A percentile compares a stretch with the other conserved stretches of the same genome.
These are phyloP conservation scores for Littorina saxatilis DNA, from an alignment of 1,140 invertebrate genomes.

Conservation along the genomic window DNA sequence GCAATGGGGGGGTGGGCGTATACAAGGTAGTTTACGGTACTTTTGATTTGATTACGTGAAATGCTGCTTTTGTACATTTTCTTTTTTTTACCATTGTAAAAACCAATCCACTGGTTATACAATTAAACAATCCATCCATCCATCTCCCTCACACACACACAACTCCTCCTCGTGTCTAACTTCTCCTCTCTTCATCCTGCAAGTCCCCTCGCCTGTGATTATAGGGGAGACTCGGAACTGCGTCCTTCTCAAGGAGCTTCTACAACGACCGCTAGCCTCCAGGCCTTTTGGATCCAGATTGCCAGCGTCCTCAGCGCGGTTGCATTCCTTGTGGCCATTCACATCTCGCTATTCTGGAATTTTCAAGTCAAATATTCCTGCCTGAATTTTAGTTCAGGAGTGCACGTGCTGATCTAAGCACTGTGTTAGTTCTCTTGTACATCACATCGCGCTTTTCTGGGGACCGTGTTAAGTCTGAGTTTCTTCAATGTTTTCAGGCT, in stretches of 20 bases:
- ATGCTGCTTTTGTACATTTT: too few relatives aligned
- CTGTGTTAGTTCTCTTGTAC: background rate
- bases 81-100: too few relatives aligned
- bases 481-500: background rate
- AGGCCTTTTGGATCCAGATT: background rate
- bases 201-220: background rate
- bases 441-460: background rate
- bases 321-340: background rate
- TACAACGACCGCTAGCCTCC: background rate
- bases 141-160: too few relatives aligned
- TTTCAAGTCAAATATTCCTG: background rate
- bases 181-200: background rate
- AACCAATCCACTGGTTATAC: too few relatives aligned
- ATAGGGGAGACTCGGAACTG: background rate
- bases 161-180: conserved; percentile 22
- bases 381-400: too few relatives aligned
- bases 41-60: too few relatives aligned
- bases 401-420: background rate
- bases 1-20: too few relatives aligned
- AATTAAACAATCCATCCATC: too few relatives aligned
- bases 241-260: background rate
- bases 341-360: background rate
- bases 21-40: too few relatives aligned
- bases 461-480: background rate
- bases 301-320: background rate